A percentile compares a stretch with the other conserved stretches of the same genome.
phyloP scores from a whole-genome alignment of 2,888 invertebrate species.

The Antheraea assamensis region DNA sequence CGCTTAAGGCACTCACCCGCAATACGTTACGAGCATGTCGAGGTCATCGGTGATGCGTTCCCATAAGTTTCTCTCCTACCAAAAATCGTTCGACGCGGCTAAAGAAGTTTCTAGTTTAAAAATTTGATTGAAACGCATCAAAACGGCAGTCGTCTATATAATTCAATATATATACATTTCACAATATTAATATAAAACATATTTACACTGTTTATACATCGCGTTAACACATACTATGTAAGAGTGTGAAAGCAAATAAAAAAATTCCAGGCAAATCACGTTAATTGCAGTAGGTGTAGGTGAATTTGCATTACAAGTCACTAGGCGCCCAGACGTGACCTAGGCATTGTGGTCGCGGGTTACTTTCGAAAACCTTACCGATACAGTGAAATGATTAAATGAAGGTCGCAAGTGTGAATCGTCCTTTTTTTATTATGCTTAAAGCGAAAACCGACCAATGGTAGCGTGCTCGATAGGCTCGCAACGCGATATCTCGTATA shows the following conservation, averaged over 20 bases:
- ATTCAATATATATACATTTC: background rate
- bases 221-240: background rate
- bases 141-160: too few species aligned
- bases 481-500: too few species aligned
- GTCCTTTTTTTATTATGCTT: too few species aligned
- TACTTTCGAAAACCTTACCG: conserved; percentile 1
- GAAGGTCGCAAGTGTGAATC: background rate
- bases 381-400: background rate
- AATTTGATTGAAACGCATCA: too few species aligned
- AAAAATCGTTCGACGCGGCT: too few species aligned
- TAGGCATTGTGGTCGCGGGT: background rate
- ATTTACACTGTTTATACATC: background rate
- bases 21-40: too few species aligned
- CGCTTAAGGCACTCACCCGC: too few species aligned
- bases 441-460: too few species aligned
- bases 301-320: background rate
- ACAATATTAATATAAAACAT: background rate
- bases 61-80: too few species aligned
- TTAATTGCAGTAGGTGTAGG: background rate
- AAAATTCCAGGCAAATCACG: background rate
- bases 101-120: too few species aligned
- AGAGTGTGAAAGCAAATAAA: background rate
- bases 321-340: background rate
- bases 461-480: too few species aligned
- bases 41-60: too few species aligned